These are phyloP conservation scores for Spermophilus dauricus DNA, from an alignment of 2,113 vertebrate genomes.

Conservation along the genomic window DNA sequence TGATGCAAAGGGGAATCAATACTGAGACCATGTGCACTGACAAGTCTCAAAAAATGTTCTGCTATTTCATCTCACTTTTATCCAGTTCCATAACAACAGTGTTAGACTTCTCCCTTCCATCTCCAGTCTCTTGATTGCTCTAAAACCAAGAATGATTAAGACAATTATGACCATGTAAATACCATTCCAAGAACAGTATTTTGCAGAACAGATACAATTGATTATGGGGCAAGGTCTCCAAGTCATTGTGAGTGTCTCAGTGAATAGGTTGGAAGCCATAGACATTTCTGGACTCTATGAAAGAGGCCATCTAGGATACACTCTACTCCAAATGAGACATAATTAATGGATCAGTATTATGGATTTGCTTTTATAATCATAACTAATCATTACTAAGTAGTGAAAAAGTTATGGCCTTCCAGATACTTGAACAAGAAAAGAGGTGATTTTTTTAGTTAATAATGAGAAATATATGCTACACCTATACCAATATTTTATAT, in stretches of 20 bases:
- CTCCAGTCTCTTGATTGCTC: not conserved
- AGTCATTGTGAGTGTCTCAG: not conserved
- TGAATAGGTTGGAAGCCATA: not conserved
- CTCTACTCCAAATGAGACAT: not conserved
- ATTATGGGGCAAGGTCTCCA: not conserved
- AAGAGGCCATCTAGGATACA: not conserved
- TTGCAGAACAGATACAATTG: not conserved
- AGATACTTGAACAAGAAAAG: not conserved
- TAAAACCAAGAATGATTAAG: not conserved
- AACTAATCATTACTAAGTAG: not conserved
- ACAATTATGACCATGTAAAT: not conserved
- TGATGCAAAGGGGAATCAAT: not conserved
- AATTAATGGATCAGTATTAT: not conserved
- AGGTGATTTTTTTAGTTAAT: not conserved
- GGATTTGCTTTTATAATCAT: not conserved
- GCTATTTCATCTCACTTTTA: not conserved
- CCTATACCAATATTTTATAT: not conserved
- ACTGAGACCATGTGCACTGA: rapidly evolving
- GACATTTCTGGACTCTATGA: not conserved
- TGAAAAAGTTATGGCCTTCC: not conserved
- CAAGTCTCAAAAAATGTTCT: not conserved
- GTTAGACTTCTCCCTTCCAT: not conserved
- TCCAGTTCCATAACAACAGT: not conserved
- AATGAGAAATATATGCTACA: not conserved
- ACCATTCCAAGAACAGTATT: not conserved